Evolutionary conservation across 2,797 vertebrate genomes (phyloP).

Genomic region (Chrosomus eos): DNA sequence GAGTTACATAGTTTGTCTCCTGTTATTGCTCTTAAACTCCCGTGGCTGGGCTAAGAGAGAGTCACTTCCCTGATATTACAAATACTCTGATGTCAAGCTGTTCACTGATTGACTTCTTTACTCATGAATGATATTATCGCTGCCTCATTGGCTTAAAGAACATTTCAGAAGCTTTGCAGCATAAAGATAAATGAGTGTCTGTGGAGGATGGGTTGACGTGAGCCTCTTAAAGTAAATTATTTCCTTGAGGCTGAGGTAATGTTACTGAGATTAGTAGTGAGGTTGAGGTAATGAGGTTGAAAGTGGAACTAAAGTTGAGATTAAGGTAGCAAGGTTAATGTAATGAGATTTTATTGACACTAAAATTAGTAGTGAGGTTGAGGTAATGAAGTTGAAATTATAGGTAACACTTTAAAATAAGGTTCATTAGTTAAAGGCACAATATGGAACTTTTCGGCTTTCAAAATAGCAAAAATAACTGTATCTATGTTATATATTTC

Average conservation of each 20-base stretch:
- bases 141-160: neutral
- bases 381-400: neutral
- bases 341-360: neutral
- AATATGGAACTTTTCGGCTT: too few species aligned
- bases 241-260: neutral
- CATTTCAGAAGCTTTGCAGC: neutral
- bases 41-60: neutral
- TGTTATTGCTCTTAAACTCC: constrained; percentile 31
- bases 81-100: neutral
- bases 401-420: too few species aligned
- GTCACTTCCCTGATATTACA: constrained; percentile 20
- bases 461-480: too few species aligned
- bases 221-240: neutral
- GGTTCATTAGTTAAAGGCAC: too few species aligned
- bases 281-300: neutral
- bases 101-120: constrained; percentile 12
- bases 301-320: neutral
- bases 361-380: neutral
- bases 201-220: neutral
- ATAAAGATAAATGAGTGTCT: neutral
- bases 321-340: neutral
- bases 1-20: constrained; percentile 40
- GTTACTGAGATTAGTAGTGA: neutral
- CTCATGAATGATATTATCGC: constrained; percentile 23
- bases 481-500: too few species aligned